Evolutionary conservation across 2,888 invertebrate genomes (phyloP), one percentile per base, ranked within the genome.

Genomic region (Leptinotarsa haldemani): DNA sequence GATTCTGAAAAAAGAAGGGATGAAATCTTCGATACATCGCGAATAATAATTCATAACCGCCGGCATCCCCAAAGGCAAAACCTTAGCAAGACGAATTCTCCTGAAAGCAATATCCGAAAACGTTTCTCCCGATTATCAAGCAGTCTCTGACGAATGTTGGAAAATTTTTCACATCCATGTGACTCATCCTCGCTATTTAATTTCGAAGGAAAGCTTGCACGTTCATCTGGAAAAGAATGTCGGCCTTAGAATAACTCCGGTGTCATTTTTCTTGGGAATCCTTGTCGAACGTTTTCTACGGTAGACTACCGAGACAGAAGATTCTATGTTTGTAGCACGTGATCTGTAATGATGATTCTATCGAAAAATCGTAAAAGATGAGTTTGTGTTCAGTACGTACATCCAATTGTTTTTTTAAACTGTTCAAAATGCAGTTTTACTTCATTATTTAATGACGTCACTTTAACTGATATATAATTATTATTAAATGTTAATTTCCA

Each of bases 51-150:
- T 56, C 16, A 22, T 56, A 22, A 25, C 20, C 4, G 13, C 15
- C 4, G 22, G 56, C 16, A 22, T 15, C 15, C 56, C 22, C 56
- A 2, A 56, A 13, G 15, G 56, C 56, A 56, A 56, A 56, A 22
- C 22, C 56, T 56, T 20, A 15, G 20, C 15, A 15, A 56, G 22
- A 15, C 25, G 56, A 22, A 56, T 56, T 13, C 56, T 52, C 56
- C 56, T 15, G 56, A 56, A 25, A 56, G 56, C 56, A 56, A 56
- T 56, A 56, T 22, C 56, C 12, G 56, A 56, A 25, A 56, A 56
- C 56, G 56, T 56, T 56, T 22, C 22, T 15, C 56, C 15, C 15
- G 56, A 56, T 56, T 56, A 56, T 56, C 56, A 22, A 56, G 56
- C 56, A 4, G 20, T 22, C 56, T 56, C 20, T 56, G 56, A 56